A percentile compares a stretch with the other conserved stretches of the same genome.
Evolutionary conservation across 2,797 vertebrate genomes (phyloP).

Genomic region (Peromyscus eremicus): DNA sequence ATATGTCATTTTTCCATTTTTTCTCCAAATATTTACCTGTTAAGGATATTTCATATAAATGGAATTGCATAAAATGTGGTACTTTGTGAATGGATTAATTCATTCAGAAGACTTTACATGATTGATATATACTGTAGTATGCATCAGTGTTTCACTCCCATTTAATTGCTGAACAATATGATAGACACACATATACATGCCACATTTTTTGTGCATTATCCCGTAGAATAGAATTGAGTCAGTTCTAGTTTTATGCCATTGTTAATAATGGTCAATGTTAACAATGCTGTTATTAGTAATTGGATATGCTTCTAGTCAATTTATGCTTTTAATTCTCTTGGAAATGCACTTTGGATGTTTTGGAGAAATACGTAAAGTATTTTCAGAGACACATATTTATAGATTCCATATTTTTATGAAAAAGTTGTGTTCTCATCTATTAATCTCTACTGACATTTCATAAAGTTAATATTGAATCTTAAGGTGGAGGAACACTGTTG

Average conservation of each 20-base stretch:
- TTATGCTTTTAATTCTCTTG: neutral
- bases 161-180: neutral
- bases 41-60: neutral
- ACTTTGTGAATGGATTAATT: neutral
- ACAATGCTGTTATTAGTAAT: neutral
- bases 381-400: neutral
- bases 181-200: too few species aligned
- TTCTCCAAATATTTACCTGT: neutral
- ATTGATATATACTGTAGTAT: neutral
- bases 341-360: neutral
- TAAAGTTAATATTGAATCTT: neutral
- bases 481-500: neutral
- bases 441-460: neutral
- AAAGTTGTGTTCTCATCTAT: neutral
- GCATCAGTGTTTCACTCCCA: neutral
- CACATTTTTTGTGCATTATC: neutral
- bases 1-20: neutral
- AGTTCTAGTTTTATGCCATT: neutral
- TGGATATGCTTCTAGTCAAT: neutral
- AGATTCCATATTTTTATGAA: neutral
- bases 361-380: neutral
- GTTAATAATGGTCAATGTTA: neutral
- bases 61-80: neutral
- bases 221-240: neutral
- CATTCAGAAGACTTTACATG: neutral